Base-by-base conservation (phyloP, 2,113 vertebrate species). In the Melanocharis versteri region DNA sequence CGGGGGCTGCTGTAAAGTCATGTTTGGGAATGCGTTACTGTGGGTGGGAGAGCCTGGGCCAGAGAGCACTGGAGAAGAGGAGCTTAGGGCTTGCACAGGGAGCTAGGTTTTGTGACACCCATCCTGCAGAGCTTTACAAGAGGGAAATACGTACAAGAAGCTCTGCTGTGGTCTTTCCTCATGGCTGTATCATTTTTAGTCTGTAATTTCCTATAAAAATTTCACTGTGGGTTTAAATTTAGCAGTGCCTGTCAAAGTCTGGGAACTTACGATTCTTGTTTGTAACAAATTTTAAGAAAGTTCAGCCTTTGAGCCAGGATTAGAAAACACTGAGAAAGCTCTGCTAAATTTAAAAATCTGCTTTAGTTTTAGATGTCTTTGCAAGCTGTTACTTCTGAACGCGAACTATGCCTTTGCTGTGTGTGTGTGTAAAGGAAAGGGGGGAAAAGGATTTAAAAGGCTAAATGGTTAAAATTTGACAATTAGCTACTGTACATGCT, bases 401-500 rank as follows among this genome's bases (percentile, higher is more conserved):
- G 3, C 16, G 33, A 96, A 54, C 62, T 72, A 42, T 89, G 64
- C n/a, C 33, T 90, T 78, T 79, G 27, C 69, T 89, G 26, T 87
- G 1, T 35, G 42, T 70, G 31, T 50, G 23, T 47, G 31, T 84
- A 61, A 84, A 64, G 58, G 35, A 54, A 66, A 39, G 27, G 13
- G 5, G 5, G 4, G 9, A 71, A 54, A 61, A 65, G 69, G 1
- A 75, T 87, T 69, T 93, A 77, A 90, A 96, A 90, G 66, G 20
- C 86, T 68, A 93, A 80, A 47, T 90, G 42, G 72, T 95, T 97
- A 83, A 69, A 83, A 91, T 80, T 83, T 83, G 61, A 93, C 70
- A 62, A 75, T 93, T 97, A 93, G 94, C 96, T 93, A 88, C 95
- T 96, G 58, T 93, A 76, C 56, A 31, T 86, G 23, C 89, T 93